These are phyloP conservation scores for Nesometra sesokonis DNA, from an alignment of 35 echinoderm and acorn worm genomes.

Conservation along the genomic window DNA sequence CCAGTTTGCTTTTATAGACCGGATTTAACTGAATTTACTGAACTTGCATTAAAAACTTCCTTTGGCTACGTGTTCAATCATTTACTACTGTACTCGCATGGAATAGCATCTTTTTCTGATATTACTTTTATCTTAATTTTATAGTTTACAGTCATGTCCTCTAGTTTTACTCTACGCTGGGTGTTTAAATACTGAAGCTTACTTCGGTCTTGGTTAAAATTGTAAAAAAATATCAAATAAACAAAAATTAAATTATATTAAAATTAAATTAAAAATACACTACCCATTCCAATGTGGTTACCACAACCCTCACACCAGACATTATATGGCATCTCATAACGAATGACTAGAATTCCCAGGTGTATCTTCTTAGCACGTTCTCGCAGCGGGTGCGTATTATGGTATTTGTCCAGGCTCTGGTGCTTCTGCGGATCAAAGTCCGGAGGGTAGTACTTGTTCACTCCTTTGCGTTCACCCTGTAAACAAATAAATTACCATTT, in stretches of 20 bases:
- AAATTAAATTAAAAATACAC: not conserved
- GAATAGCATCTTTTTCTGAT: no score
- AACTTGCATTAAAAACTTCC: no score
- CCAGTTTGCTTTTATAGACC: no score
- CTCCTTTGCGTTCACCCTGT: slow-evolving; percentile 80
- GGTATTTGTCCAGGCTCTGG: slow-evolving; percentile 84
- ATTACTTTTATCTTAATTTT: no score
- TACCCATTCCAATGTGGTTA: slow-evolving; percentile 96
- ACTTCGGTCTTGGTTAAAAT: no score
- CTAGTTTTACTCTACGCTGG: no score
- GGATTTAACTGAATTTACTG: no score
- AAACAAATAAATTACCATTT: not conserved
- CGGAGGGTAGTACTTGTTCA: slow-evolving; percentile 95
- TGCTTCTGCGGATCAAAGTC: slow-evolving; percentile 96
- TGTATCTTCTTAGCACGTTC: slow-evolving; percentile 73
- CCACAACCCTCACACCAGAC: slow-evolving; percentile 98
- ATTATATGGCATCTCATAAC: slow-evolving; percentile 99
- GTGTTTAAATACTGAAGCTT: no score
- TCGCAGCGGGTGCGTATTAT: slow-evolving; percentile 80
- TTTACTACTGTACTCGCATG: no score
- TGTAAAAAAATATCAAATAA: not conserved
- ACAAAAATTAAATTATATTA: not conserved
- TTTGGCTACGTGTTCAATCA: no score
- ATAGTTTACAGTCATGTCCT: no score
- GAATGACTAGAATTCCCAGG: slow-evolving; percentile 90